phyloP scores from a whole-genome alignment of 2,113 vertebrate species.

The Myrmophylax atrothorax region DNA sequence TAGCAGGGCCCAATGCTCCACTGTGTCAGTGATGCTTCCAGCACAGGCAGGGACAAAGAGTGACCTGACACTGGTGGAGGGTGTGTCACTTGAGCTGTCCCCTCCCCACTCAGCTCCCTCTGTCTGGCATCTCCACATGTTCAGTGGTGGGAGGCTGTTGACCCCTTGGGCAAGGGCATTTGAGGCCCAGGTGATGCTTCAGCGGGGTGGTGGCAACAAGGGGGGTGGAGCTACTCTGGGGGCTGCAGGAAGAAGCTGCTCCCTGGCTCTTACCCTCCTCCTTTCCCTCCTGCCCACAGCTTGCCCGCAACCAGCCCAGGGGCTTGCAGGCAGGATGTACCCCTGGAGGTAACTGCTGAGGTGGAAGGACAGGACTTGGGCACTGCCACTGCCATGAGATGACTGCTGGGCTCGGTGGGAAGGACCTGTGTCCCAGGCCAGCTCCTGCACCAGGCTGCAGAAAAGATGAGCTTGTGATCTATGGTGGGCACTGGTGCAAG shows the following conservation, averaged over 20 bases:
- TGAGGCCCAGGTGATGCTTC: background rate
- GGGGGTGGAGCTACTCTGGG: background rate
- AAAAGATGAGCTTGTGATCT: background rate
- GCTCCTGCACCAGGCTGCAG: background rate
- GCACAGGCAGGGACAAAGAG: background rate
- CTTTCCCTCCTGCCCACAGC: background rate
- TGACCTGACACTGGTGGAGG: background rate
- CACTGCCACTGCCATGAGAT: fast-evolving
- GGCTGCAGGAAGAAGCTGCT: background rate
- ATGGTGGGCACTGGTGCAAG: fast-evolving
- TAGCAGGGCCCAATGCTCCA: fast-evolving
- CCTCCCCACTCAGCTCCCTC: background rate
- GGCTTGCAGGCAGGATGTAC: background rate
- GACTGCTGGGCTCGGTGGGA: background rate
- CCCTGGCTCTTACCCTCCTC: background rate
- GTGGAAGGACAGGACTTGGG: background rate
- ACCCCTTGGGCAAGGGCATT: background rate
- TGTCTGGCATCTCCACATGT: background rate
- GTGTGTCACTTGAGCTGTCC: background rate
- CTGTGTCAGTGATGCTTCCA: background rate
- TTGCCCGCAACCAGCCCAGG: background rate
- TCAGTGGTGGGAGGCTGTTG: background rate
- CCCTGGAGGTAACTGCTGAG: background rate
- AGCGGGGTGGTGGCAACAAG: background rate
- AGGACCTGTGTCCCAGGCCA: background rate